Conservation (phyloP, 1,140 invertebrate genomes). For the Drosophila mayri region DNA sequence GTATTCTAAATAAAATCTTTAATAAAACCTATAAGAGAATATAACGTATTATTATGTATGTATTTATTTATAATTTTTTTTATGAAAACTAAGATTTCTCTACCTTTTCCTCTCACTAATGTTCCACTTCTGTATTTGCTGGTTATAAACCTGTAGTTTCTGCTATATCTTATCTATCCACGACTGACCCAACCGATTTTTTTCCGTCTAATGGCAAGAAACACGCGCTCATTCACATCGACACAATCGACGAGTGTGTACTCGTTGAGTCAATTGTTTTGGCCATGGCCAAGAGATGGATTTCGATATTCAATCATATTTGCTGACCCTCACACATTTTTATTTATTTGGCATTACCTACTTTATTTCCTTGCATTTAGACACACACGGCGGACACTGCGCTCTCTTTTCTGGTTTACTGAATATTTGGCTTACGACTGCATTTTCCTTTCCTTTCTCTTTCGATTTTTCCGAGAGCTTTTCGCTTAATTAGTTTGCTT, state of each 20-base stretch:
- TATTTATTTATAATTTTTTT: neutral
- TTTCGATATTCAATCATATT: slow-evolving; percentile 52
- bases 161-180: slow-evolving; percentile 30
- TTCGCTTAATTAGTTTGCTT: slow-evolving; percentile 61
- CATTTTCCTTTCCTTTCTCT: slow-evolving; percentile 20
- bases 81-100: neutral
- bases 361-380: slow-evolving; percentile 28
- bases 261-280: slow-evolving; percentile 49
- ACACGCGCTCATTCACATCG: slow-evolving; percentile 34
- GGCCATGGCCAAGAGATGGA: slow-evolving; percentile 47
- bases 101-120: slow-evolving; percentile 27
- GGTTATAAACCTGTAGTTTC: slow-evolving; percentile 17
- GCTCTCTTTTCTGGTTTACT: slow-evolving; percentile 27
- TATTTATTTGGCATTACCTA: slow-evolving; percentile 29
- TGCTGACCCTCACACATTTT: slow-evolving; percentile 53
- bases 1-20: too few species aligned
- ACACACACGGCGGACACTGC: slow-evolving; percentile 8
- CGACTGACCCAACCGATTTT: slow-evolving; percentile 35
- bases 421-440: slow-evolving; percentile 23
- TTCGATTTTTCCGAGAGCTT: slow-evolving; percentile 53
- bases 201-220: slow-evolving; percentile 31
- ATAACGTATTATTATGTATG: neutral
- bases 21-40: neutral
- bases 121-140: slow-evolving; percentile 17
- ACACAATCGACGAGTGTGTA: slow-evolving; percentile 16